These are phyloP conservation scores for Cepaea nemoralis DNA, from an alignment of 1,140 invertebrate genomes.

Conservation along the genomic window DNA sequence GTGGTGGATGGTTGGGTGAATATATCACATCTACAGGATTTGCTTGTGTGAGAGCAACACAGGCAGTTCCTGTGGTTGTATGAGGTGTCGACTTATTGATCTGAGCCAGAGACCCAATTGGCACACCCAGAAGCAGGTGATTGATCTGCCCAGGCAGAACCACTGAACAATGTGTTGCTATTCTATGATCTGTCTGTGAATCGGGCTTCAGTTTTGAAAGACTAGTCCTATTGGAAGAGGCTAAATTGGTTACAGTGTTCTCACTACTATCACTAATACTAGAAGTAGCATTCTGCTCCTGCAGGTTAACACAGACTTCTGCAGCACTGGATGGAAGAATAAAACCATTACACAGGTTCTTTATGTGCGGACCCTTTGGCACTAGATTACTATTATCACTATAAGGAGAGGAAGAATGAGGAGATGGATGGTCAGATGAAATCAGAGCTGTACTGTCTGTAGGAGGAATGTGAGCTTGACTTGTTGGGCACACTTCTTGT, in stretches of 20 bases:
- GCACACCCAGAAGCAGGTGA: not conserved
- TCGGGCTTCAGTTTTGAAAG: not conserved
- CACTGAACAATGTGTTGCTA: not conserved
- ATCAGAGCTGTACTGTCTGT: not conserved
- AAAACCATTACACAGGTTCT: not conserved
- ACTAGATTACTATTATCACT: not conserved
- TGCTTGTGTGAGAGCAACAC: not conserved
- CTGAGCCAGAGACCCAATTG: not conserved
- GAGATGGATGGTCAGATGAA: not conserved
- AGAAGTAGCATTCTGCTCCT: not conserved
- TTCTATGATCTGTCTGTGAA: not conserved
- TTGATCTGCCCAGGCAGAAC: not conserved
- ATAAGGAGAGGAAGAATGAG: not conserved
- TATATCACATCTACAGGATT: not conserved
- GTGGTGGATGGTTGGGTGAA: not conserved
- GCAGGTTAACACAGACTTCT: not conserved
- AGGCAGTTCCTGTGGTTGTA: not conserved
- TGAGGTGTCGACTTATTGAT: not conserved
- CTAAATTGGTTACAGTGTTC: not conserved
- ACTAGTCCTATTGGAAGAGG: not conserved
- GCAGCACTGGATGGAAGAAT: not conserved
- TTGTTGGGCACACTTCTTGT: not conserved
- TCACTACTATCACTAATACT: not conserved
- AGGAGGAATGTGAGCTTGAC: not conserved
- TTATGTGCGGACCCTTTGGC: constrained; percentile 4